phyloP scores from a whole-genome alignment of 2,888 invertebrate species.

The Mesoligia furuncula region DNA sequence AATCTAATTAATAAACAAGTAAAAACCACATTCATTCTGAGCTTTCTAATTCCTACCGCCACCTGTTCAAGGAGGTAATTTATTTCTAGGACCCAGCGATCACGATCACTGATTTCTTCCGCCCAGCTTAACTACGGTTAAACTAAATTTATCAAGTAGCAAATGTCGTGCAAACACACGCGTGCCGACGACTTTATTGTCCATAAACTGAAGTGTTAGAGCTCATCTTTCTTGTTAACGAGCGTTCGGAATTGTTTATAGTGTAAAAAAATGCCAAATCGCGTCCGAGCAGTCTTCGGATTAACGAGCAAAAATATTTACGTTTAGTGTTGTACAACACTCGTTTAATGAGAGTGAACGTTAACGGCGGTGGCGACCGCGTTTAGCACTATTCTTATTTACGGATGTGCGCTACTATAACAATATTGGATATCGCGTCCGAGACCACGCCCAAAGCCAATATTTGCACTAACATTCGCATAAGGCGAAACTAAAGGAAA shows the following conservation, averaged over 20 bases:
- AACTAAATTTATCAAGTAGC: slow-evolving; percentile 77
- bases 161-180: slow-evolving; percentile 78
- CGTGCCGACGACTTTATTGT: slow-evolving; percentile 88
- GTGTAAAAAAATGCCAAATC: slow-evolving; percentile 85
- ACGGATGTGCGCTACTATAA: slow-evolving; percentile 53
- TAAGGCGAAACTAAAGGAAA: slow-evolving; percentile 79
- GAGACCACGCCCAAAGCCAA: slow-evolving; percentile 70
- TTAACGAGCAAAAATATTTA: slow-evolving; percentile 86
- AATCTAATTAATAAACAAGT: slow-evolving; percentile 41
- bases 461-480: slow-evolving; percentile 79
- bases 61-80: slow-evolving; percentile 67
- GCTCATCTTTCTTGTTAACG: slow-evolving; percentile 90
- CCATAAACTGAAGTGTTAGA: slow-evolving; percentile 88
- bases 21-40: slow-evolving; percentile 36
- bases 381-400: slow-evolving; percentile 55
- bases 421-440: slow-evolving; percentile 55
- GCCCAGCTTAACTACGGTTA: slow-evolving; percentile 67
- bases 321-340: slow-evolving; percentile 74
- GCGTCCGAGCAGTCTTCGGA: slow-evolving; percentile 77
- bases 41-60: slow-evolving; percentile 62
- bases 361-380: slow-evolving; percentile 64
- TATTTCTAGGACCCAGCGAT: slow-evolving; percentile 59
- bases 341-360: slow-evolving; percentile 70
- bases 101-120: slow-evolving; percentile 57
- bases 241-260: slow-evolving; percentile 87